Evolutionary conservation across 2,113 vertebrate species (phyloP).

Genomic region (Hiodon alosoides): DNA sequence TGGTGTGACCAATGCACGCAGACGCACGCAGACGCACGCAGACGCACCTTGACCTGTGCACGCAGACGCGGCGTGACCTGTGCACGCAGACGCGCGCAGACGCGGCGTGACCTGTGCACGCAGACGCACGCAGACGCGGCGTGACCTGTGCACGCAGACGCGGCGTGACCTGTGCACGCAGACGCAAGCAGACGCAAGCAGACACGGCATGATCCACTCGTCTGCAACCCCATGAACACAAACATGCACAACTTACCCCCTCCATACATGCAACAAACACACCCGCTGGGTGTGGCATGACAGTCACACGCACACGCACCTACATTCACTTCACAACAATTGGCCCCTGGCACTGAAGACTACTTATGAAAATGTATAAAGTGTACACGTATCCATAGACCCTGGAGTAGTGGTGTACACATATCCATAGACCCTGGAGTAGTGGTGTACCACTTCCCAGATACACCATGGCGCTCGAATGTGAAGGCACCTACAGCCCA

Average conservation of each 20-base stretch:
- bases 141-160: not conserved
- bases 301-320: not conserved
- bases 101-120: not conserved
- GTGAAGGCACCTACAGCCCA: no score
- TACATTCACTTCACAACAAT: not conserved
- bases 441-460: no score
- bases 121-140: not conserved
- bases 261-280: not conserved
- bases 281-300: not conserved
- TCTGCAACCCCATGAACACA: not conserved
- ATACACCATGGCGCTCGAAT: no score
- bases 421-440: not conserved
- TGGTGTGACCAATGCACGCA: not conserved
- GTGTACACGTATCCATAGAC: no score
- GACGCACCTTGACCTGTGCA: not conserved
- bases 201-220: not conserved
- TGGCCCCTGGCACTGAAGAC: no score
- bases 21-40: conserved; percentile 5
- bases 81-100: not conserved
- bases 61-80: not conserved
- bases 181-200: conserved; percentile 4
- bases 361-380: no score
- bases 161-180: not conserved
- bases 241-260: not conserved
- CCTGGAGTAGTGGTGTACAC: no score